phyloP scores from a whole-genome alignment of 2,113 vertebrate species.

The Lamprotornis superbus region DNA sequence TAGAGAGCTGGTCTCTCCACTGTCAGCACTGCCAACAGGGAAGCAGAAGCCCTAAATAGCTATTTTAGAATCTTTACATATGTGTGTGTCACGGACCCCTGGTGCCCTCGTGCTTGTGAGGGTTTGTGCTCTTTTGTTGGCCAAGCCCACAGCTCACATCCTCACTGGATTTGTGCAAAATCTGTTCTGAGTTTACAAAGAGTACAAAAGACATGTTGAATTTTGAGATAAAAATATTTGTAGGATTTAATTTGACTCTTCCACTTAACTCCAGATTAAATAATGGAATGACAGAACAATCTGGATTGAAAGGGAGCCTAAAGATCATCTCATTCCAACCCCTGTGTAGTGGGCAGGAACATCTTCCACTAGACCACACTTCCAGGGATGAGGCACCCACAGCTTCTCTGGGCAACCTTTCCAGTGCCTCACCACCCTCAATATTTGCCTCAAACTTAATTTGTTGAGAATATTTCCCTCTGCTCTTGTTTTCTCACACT shows the following conservation, averaged over 20 bases:
- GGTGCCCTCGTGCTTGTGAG: fast-evolving
- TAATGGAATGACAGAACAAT: not conserved
- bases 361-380: not conserved
- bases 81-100: not conserved
- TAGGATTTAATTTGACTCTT: not conserved
- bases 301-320: not conserved
- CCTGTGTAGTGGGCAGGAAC: fast-evolving
- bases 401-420: not conserved
- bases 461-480: not conserved
- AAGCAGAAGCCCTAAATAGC: not conserved
- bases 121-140: not conserved
- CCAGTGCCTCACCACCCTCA: not conserved
- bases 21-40: not conserved
- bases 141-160: not conserved
- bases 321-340: not conserved
- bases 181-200: not conserved
- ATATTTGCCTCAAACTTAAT: not conserved
- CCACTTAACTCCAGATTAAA: not conserved
- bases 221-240: not conserved
- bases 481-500: not conserved
- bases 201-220: not conserved
- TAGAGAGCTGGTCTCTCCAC: not conserved
- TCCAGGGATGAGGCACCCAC: not conserved
- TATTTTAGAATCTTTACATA: not conserved
- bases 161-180: not conserved